phyloP scores from a whole-genome alignment of 2,888 invertebrate species.

The Alloscopus bannaensis region DNA sequence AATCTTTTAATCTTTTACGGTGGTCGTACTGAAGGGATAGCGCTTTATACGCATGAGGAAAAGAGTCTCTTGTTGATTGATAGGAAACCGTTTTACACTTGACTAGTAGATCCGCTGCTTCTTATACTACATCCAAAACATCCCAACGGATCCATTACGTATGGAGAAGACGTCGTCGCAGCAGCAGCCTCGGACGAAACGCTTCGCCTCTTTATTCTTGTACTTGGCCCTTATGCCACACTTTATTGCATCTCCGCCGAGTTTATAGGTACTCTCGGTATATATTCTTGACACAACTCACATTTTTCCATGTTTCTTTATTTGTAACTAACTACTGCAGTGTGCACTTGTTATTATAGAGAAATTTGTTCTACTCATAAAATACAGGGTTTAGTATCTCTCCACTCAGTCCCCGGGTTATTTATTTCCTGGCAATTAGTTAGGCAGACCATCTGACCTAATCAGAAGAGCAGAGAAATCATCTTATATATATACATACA shows the following conservation, averaged over 20 bases:
- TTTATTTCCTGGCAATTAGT: conserved; percentile 46
- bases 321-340: background rate
- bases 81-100: conserved; percentile 40
- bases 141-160: conserved; percentile 46
- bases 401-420: conserved; percentile 1
- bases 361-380: conserved; percentile 39
- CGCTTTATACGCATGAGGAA: too few relatives aligned
- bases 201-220: background rate
- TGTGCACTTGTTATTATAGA: background rate
- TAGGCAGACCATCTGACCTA: conserved; percentile 57
- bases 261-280: too few relatives aligned
- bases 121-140: background rate
- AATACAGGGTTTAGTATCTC: conserved; percentile 29
- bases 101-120: conserved; percentile 9
- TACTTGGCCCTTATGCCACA: background rate
- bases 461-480: conserved; percentile 17
- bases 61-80: conserved; percentile 52
- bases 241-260: background rate
- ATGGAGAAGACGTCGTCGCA: conserved; percentile 32
- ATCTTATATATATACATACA: too few relatives aligned
- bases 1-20: conserved; percentile 31
- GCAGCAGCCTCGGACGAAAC: too few relatives aligned
- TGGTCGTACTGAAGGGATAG: conserved; percentile 24
- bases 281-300: too few relatives aligned
- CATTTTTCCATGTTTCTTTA: background rate